Base-by-base conservation (phyloP, 2,888 invertebrate genomes). In the Drosophila acutilabella region DNA sequence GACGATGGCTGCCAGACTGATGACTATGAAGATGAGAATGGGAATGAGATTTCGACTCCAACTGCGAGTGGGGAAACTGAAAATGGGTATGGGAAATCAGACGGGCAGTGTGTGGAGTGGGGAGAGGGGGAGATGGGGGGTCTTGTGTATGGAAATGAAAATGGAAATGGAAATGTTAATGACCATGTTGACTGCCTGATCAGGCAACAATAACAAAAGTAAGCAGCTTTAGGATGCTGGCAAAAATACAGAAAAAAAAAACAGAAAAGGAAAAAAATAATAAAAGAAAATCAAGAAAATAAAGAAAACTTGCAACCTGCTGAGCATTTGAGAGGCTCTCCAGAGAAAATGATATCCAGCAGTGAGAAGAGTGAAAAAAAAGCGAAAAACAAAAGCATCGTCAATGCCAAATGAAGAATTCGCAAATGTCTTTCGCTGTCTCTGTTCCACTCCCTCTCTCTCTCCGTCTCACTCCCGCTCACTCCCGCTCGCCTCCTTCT, bases 1-100 rank as follows among this genome's bases (percentile, higher is more conserved):
- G 86, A 78, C 71, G 76, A 81, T 76, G 65, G 51, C 61, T 61
- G 64, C 64, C 74, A 69, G 84, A 84, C 84, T 70, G 68, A 74
- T 72, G 76, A 52, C 54, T 44, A 71, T 69, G 60, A 51, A 58
- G 64, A 72, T 68, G 68, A 50, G 50, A 67, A 64, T 71, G 61
- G 13, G 10, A 48, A 71, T 67, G 52, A 4, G 13, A 54, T 50
- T 61, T 54, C 5, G 41, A 56, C 56, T 74, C 57, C 8, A 3
- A 16, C 13, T 16, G 51, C 53, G 70, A 20, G 45, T 41, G 30
- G 56, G 54, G 67, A 64, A 58, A 51, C 52, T 50, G 64, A n/a
- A 33, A 54, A 60, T 44, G 62, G n/a, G 14, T 13, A 41, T 38
- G 36, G 14, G 30, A 30, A 65, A 67, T 74, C 58, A 20, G 8